Evolutionary conservation across 1,140 invertebrate species (phyloP), one percentile per base, ranked within the genome.

Genomic region (Lepidotrigona ventralis): DNA sequence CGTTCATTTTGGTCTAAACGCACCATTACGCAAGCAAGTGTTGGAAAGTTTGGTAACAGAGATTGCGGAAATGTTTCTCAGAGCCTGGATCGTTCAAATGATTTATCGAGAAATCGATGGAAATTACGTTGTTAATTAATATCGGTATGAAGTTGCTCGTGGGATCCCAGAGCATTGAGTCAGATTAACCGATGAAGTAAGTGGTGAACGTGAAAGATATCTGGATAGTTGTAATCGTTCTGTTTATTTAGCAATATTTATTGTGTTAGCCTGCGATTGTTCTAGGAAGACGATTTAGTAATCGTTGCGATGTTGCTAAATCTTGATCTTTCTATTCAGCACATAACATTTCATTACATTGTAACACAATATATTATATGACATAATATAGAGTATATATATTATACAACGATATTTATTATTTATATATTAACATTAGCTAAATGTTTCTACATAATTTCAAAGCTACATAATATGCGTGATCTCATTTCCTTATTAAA

Each of bases 101-200:
- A 81, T 81, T 81, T 75, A 81, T 75, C 21, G 79, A 26, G 15
- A 53, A 23, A 19, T 51, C 72, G 80, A 76, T 81, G 19, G n/a
- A 51, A 53, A 81, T 76, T 51, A 19, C 72, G 51, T 68, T 69
- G 33, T 76, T 76, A 76, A 81, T 81, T 81, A 81, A n/a, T 69
- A 81, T 74, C 71, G 60, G 46, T 63, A 33, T 17, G 4, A 5
- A 29, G 46, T 6, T 39, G 5, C 14, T 46, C 23, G 79, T 80
- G 69, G 29, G 79, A 80, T 46, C 69, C 1, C 33, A n/a, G 6
- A n/a, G n/a, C n/a, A 26, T 63, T 1, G 6, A 1, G 17, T 33
- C 46, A 19, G 39, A 46, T 46, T 8, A 46, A 8, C 39, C 9
- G 39, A 8, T 46, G 39, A 6, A 46, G 8, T 1, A 29, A 29